Evolutionary conservation across 2,113 vertebrate genomes (phyloP).

Genomic region (Notothenia rossii): DNA sequence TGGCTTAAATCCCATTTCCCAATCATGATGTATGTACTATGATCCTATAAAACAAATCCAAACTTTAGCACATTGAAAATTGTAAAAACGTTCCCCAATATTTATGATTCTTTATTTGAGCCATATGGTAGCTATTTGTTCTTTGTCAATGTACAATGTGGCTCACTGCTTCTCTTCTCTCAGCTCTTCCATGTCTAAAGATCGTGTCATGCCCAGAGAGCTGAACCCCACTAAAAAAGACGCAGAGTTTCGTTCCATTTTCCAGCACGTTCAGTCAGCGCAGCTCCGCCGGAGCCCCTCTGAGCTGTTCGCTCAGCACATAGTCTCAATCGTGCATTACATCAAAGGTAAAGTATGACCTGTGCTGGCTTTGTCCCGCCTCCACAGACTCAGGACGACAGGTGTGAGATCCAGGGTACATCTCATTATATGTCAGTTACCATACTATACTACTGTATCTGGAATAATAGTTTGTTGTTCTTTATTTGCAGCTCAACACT

Average conservation of each 20-base stretch:
- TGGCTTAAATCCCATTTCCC: not conserved
- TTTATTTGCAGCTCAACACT: slow-evolving; percentile 91
- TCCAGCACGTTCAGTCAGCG: slow-evolving; percentile 94
- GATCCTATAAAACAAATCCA: too few species aligned
- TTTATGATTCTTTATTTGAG: too few species aligned
- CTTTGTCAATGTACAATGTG: not conserved
- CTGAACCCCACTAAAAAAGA: slow-evolving; percentile 92
- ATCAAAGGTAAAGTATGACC: slow-evolving; percentile 90
- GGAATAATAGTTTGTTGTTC: not conserved
- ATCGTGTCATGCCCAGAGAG: slow-evolving; percentile 89
- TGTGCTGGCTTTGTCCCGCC: not conserved
- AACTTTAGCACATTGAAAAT: too few species aligned
- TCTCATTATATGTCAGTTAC: not conserved
- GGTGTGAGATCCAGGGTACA: not conserved
- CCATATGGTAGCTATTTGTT: too few species aligned
- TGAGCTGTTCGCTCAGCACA: slow-evolving; percentile 96
- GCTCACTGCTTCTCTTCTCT: slow-evolving; percentile 13
- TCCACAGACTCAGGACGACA: not conserved
- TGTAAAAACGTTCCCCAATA: too few species aligned
- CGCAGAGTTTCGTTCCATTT: slow-evolving; percentile 95
- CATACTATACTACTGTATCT: not conserved
- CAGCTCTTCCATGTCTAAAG: slow-evolving; percentile 91
- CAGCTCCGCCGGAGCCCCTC: slow-evolving; percentile 94
- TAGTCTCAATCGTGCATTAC: slow-evolving; percentile 97
- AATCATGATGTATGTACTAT: not conserved